phyloP scores from a whole-genome alignment of 2,113 vertebrate species.

The Tonatia bakeri region DNA sequence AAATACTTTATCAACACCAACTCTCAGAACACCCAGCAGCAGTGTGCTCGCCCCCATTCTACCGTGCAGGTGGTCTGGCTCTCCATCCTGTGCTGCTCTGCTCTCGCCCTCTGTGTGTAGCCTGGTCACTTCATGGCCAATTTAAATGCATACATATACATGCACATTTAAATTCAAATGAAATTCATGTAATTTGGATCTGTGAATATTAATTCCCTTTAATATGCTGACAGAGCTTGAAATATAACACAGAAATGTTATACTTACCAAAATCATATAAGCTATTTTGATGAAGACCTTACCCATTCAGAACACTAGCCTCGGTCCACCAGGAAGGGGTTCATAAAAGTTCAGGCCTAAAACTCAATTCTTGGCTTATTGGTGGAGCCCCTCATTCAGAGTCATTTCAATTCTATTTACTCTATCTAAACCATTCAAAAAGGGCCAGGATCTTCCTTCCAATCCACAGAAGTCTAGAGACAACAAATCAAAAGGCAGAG shows the following conservation, averaged over 20 bases:
- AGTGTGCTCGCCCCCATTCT: neutral
- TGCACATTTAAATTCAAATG: neutral
- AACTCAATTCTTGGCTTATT: neutral
- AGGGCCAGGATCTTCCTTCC: neutral
- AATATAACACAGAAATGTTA: neutral
- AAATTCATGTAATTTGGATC: neutral
- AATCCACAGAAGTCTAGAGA: neutral
- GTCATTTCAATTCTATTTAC: neutral
- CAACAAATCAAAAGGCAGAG: neutral
- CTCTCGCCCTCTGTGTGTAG: neutral
- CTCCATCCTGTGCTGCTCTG: neutral
- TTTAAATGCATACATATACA: neutral
- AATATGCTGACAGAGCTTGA: neutral
- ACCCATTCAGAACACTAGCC: neutral
- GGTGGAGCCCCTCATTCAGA: neutral
- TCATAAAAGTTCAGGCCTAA: neutral
- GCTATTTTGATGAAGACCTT: neutral
- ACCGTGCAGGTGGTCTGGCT: neutral
- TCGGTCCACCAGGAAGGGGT: neutral
- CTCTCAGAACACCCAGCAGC: neutral
- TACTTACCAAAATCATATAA: neutral
- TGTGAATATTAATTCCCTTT: neutral
- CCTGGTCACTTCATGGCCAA: neutral
- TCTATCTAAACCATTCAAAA: neutral
- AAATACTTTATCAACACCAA: neutral